A percentile compares a stretch with the other conserved stretches of the same genome.
Conservation (phyloP, 2,888 invertebrate species). For the Torymus tubicola region DNA sequence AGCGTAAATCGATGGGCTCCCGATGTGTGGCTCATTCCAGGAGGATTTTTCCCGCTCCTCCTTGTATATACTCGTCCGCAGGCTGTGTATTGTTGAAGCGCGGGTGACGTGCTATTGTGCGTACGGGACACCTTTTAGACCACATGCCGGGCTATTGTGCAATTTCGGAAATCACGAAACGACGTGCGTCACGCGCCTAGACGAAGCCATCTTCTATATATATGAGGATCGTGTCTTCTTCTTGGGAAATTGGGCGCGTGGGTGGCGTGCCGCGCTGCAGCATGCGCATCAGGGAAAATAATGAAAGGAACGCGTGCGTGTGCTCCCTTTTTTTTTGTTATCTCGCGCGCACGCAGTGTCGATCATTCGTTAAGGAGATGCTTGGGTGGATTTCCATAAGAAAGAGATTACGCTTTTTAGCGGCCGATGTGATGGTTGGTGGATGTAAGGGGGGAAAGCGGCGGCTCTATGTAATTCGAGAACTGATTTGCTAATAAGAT, state of each 20-base stretch:
- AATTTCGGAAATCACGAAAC: slow-evolving; percentile 64
- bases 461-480: slow-evolving; percentile 46
- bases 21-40: slow-evolving; percentile 17
- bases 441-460: neutral
- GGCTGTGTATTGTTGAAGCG: neutral
- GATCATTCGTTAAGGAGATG: slow-evolving; percentile 31
- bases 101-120: slow-evolving; percentile 26
- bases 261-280: slow-evolving; percentile 63
- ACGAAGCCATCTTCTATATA: slow-evolving; percentile 56
- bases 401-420: slow-evolving; percentile 24
- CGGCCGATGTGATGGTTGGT: neutral
- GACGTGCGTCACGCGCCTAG: slow-evolving; percentile 43
- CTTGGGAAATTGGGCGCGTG: slow-evolving; percentile 68
- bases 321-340: slow-evolving; percentile 29
- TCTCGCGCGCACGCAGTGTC: slow-evolving; percentile 32
- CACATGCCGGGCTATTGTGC: slow-evolving; percentile 74
- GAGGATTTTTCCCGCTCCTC: slow-evolving; percentile 44
- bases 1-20: slow-evolving; percentile 71
- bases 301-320: slow-evolving; percentile 22
- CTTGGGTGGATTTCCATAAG: slow-evolving; percentile 35
- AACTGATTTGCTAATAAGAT: slow-evolving; percentile 55
- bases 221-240: slow-evolving; percentile 62
- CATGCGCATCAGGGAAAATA: slow-evolving; percentile 44
- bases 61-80: slow-evolving; percentile 49
- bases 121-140: slow-evolving; percentile 70